Evolutionary conservation across 2,797 vertebrate genomes (phyloP), one percentile per base, ranked within the genome.

Genomic region (Trematomus bernacchii): DNA sequence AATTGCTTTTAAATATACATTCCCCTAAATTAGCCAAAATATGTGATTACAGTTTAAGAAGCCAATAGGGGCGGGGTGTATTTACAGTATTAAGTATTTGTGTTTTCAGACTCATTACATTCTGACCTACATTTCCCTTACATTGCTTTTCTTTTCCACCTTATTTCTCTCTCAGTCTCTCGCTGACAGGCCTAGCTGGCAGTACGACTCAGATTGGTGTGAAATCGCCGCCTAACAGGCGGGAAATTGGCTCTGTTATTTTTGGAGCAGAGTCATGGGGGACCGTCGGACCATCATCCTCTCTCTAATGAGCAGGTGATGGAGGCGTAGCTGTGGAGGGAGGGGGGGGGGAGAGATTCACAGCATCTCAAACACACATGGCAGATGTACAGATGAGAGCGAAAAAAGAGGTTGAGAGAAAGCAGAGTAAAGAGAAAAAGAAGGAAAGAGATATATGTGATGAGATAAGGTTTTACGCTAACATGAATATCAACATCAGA

Each of bases 181-280:
- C 76, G 46, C 48, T 80, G 86, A 91, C 85, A 89, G 88, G 81
- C 84, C 70, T 40, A 48, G 79, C 83, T 80, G 87, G 79, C 89
- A 89, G 83, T 70, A 80, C 83, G 73, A 86, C 90, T 90, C 90
- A 92, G 93, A 95, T 93, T 95, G 94, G 94, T 95, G 94, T 95
- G 94, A 95, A 95, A 95, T 95, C 91, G 78, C 72, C 76, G 83
- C 90, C 93, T 94, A 94, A 94, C 94, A 93, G 92, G 92, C 88
- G 91, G 92, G 93, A 95, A 94, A 95, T 95, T 93, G 92, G 92
- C 90, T 91, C 89, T 89, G 94, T 95, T 95, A 95, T 95, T 95
- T 95, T 94, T 94, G 91, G 93, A 94, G 91, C 91, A 63, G 82
- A 93, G 92, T 91, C 90, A 91, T 67, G 57, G 81, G 91, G 91